Conservation (phyloP, 1,140 invertebrate species). For the Caerostris extrusa region DNA sequence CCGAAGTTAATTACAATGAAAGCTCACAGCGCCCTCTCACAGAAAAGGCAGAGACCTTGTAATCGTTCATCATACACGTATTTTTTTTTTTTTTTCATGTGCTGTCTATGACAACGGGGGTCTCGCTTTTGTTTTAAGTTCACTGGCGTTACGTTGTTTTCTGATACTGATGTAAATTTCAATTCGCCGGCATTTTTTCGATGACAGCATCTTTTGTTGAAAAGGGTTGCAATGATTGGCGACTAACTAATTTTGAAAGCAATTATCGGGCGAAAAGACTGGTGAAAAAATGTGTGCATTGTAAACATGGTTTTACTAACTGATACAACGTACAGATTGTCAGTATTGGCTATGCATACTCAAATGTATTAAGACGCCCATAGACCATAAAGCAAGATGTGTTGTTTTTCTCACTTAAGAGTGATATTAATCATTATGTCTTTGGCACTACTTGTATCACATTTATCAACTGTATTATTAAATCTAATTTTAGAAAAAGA, state of each 20-base stretch:
- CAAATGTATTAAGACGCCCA: too few relatives aligned
- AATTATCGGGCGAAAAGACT: neutral
- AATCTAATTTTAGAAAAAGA: too few relatives aligned
- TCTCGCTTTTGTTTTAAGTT: slow-evolving; percentile 69
- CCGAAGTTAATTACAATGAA: slow-evolving; percentile 70
- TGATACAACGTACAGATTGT: neutral
- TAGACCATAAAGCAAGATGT: too few relatives aligned
- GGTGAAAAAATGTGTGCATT: neutral
- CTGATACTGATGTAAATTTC: slow-evolving; percentile 61
- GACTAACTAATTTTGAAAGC: neutral
- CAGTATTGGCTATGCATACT: too few relatives aligned
- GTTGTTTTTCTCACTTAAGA: too few relatives aligned
- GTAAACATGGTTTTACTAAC: neutral
- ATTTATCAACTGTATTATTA: too few relatives aligned
- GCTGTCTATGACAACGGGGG: slow-evolving; percentile 12
- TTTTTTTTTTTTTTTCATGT: neutral
- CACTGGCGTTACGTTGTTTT: slow-evolving; percentile 7
- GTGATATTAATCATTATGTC: too few relatives aligned
- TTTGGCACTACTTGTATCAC: too few relatives aligned
- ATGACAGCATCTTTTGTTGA: slow-evolving; percentile 11
- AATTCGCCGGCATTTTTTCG: slow-evolving; percentile 41
- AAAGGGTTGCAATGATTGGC: slow-evolving; percentile 58
- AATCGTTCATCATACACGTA: slow-evolving; percentile 56
- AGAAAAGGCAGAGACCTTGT: slow-evolving; percentile 44
- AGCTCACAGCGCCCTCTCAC: slow-evolving; percentile 45